These are phyloP conservation scores for Euwallacea similis DNA, from an alignment of 1,140 invertebrate genomes.

Conservation along the genomic window DNA sequence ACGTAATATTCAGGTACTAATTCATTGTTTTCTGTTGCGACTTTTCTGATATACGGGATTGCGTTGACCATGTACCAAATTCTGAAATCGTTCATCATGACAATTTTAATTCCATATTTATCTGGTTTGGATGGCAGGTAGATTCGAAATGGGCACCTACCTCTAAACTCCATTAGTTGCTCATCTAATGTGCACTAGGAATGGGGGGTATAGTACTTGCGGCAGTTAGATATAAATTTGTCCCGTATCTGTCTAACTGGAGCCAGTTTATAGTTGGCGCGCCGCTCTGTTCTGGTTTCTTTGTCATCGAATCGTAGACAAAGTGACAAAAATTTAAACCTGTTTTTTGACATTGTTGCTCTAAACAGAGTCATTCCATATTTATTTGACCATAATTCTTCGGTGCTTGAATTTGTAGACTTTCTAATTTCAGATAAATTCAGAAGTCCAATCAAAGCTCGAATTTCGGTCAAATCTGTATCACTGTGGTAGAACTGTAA, in stretches of 20 bases:
- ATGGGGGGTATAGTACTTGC: too few species aligned
- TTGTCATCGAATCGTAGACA: too few species aligned
- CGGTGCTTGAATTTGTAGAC: neutral
- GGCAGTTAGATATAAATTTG: too few species aligned
- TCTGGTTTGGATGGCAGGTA: slow-evolving; percentile 20
- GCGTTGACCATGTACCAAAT: slow-evolving; percentile 12
- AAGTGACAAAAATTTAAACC: too few species aligned
- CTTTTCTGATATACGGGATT: slow-evolving; percentile 13
- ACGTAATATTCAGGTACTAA: slow-evolving; percentile 12
- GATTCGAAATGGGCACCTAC: slow-evolving; percentile 17
- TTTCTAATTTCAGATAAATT: neutral
- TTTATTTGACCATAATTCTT: neutral
- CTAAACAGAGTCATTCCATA: neutral
- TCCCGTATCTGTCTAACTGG: too few species aligned
- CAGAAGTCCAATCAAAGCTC: too few species aligned
- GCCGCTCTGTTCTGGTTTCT: too few species aligned
- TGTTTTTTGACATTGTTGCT: too few species aligned
- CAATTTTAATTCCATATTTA: slow-evolving; percentile 25
- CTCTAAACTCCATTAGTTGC: slow-evolving; percentile 16
- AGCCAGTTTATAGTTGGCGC: too few species aligned
- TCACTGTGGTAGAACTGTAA: too few species aligned
- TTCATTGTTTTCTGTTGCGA: slow-evolving; percentile 4
- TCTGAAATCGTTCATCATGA: slow-evolving; percentile 1
- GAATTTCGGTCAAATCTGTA: too few species aligned
- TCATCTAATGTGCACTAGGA: slow-evolving; percentile 12